Evolutionary conservation across 2,113 vertebrate genomes (phyloP).

Genomic region (Cercocebus atys): DNA sequence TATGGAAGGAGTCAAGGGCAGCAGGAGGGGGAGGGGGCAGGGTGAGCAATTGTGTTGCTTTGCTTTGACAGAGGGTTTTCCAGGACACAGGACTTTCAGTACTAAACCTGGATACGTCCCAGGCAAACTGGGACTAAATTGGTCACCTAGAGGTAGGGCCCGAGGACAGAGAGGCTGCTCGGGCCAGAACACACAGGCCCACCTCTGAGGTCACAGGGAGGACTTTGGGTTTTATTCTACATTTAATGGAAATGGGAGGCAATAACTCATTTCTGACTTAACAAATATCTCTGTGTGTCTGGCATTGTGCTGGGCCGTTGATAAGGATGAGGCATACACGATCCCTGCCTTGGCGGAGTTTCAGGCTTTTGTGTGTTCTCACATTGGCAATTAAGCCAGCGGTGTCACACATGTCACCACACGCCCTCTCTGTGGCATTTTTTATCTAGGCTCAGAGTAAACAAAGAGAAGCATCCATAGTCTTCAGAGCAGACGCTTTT

Average conservation of each 20-base stretch:
- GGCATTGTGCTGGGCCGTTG: neutral
- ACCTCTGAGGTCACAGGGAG: neutral
- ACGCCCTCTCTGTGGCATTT: neutral
- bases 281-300: fast-evolving
- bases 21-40: fast-evolving
- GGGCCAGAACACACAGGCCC: neutral
- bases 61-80: neutral
- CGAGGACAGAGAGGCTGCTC: fast-evolving
- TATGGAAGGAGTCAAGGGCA: neutral
- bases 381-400: fast-evolving
- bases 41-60: neutral
- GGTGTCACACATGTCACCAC: fast-evolving
- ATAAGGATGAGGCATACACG: fast-evolving
- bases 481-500: neutral
- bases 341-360: fast-evolving
- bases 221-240: neutral
- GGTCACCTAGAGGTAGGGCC: too few species aligned
- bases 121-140: neutral
- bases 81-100: fast-evolving
- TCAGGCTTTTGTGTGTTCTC: neutral
- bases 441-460: neutral
- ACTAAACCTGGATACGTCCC: neutral
- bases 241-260: neutral
- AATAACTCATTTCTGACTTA: neutral
- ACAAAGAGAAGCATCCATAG: neutral